Percentiles rank a stretch among this genome's conserved stretches.
Evolutionary conservation across 2,888 invertebrate species (phyloP).

Genomic region (Carcina quercana): DNA sequence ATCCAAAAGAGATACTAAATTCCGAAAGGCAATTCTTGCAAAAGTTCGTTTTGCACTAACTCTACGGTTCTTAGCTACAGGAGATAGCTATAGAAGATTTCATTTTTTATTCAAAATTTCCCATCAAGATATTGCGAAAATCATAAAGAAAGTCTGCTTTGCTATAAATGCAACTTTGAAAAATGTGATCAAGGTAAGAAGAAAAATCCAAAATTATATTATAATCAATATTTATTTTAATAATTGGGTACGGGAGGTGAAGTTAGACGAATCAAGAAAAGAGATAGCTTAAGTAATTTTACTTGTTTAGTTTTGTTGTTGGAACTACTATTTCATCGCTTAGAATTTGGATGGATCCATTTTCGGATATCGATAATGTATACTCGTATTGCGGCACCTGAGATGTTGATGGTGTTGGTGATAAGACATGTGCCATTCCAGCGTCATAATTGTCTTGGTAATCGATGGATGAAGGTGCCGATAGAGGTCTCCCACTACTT

Average conservation of each 20-base stretch:
- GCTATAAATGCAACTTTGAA: not conserved
- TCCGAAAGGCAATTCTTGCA: slow-evolving; percentile 1
- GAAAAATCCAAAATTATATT: not conserved
- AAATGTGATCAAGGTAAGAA: slow-evolving; percentile 1
- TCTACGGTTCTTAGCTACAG: slow-evolving; percentile 4
- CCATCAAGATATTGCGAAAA: slow-evolving; percentile 3
- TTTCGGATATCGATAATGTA: too few species aligned
- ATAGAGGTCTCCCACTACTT: too few species aligned
- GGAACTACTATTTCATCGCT: not conserved
- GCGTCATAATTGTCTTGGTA: too few species aligned
- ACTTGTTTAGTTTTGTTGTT: not conserved
- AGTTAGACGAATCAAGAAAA: not conserved
- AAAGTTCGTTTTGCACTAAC: slow-evolving; percentile 6
- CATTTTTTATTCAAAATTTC: slow-evolving; percentile 3
- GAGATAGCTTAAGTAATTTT: not conserved
- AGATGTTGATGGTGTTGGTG: too few species aligned
- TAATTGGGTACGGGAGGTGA: not conserved
- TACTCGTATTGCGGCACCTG: too few species aligned
- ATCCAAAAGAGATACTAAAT: slow-evolving; percentile 4
- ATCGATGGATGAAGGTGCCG: too few species aligned
- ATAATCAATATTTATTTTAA: too few species aligned
- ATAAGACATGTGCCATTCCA: too few species aligned
- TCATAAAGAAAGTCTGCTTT: slow-evolving; percentile 1
- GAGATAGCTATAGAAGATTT: slow-evolving; percentile 2
- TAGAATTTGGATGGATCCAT: not conserved